Evolutionary conservation across 2,888 invertebrate genomes (phyloP).

Genomic region (Aphodius granarius): DNA sequence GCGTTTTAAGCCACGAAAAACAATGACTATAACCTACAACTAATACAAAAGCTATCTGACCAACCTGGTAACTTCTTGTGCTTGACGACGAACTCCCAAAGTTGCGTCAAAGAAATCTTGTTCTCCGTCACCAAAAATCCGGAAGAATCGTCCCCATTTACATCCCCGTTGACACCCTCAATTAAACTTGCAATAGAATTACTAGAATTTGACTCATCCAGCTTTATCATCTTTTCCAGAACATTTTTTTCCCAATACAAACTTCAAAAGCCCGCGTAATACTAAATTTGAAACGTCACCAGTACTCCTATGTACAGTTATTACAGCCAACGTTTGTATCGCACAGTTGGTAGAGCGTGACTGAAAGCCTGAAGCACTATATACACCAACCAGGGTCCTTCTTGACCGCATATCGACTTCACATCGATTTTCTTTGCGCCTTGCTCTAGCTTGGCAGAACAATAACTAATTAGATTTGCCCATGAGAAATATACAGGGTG

Average conservation of each 20-base stretch:
- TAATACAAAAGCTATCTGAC: not conserved
- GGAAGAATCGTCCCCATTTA: not conserved
- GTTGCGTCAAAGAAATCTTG: constrained; percentile 65
- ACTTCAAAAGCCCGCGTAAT: not conserved
- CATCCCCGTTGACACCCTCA: not conserved
- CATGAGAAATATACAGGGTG: not conserved
- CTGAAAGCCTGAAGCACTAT: not conserved
- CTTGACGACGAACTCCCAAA: constrained; percentile 80
- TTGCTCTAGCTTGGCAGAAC: not conserved
- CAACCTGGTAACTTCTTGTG: constrained; percentile 69
- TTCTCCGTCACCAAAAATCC: not conserved
- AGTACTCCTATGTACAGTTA: not conserved
- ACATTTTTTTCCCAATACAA: not conserved
- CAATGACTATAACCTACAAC: not conserved
- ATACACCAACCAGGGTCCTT: not conserved
- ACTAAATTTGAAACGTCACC: not conserved
- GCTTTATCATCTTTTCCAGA: constrained; percentile 2
- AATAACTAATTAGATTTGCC: constrained; percentile 9
- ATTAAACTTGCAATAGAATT: not conserved
- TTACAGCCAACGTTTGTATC: not conserved
- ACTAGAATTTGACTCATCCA: not conserved
- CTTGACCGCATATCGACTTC: not conserved
- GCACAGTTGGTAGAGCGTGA: not conserved
- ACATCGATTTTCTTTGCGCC: constrained; percentile 6
- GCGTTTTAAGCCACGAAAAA: too few species aligned